Evolutionary conservation across 2,888 invertebrate species (phyloP).

Genomic region (Apoderus coryli): DNA sequence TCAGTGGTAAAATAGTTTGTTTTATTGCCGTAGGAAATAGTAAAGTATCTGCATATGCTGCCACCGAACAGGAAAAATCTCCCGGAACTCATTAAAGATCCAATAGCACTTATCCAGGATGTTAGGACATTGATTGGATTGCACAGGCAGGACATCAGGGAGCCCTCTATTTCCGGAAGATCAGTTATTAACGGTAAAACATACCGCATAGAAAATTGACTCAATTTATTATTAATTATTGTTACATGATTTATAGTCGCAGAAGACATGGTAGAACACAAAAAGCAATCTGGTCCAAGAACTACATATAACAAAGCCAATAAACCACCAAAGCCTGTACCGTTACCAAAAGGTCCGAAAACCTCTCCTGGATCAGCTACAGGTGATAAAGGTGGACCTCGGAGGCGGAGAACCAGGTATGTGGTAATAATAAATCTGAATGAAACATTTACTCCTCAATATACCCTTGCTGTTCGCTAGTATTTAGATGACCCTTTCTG

Average conservation of each 20-base stretch:
- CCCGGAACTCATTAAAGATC: conserved; percentile 78
- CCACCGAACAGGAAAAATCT: conserved; percentile 84
- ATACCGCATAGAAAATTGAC: too few species aligned
- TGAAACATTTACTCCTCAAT: too few species aligned
- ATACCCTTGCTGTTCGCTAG: too few species aligned
- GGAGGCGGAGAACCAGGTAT: conserved; percentile 51
- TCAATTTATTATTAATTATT: too few species aligned
- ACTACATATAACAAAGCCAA: conserved; percentile 19
- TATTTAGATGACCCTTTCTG: too few species aligned
- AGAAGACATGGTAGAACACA: conserved; percentile 25
- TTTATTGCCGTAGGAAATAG: conserved; percentile 48
- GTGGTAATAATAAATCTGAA: too few species aligned
- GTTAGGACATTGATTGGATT: conserved; percentile 77
- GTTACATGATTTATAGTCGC: conserved; percentile 21
- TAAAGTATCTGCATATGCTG: conserved; percentile 79
- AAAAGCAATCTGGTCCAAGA: conserved; percentile 20
- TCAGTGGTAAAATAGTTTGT: background rate
- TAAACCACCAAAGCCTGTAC: conserved; percentile 18
- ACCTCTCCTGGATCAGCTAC: conserved; percentile 16
- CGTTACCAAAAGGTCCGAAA: conserved; percentile 22
- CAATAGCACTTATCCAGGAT: conserved; percentile 78
- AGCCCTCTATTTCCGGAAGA: conserved; percentile 68
- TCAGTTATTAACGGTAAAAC: conserved; percentile 42
- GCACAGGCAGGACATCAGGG: conserved; percentile 75
- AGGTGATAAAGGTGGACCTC: conserved; percentile 37